A percentile compares a stretch with the other conserved stretches of the same genome.
Evolutionary conservation across 2,888 invertebrate genomes (phyloP).

Genomic region (Mythimna loreyi): DNA sequence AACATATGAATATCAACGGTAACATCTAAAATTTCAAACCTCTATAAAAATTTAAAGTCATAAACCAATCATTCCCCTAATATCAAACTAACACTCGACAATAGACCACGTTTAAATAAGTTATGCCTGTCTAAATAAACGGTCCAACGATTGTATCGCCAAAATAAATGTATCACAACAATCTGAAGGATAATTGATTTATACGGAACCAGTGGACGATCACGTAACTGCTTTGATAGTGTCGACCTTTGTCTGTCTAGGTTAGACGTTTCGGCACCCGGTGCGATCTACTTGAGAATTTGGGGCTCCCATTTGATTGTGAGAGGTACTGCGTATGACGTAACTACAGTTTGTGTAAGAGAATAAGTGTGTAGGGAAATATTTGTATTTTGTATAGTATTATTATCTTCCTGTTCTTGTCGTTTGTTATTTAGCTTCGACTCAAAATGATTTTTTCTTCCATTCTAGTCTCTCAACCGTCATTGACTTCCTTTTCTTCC

Average conservation of each 20-base stretch:
- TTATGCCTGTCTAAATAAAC: conserved; percentile 52
- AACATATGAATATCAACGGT: not conserved
- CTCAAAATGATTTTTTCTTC: too few species aligned
- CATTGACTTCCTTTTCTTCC: too few species aligned
- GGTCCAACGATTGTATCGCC: conserved; percentile 8
- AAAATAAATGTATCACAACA: conserved; percentile 57
- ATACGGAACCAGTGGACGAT: conserved; percentile 35
- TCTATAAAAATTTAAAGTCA: not conserved
- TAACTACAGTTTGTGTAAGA: not conserved
- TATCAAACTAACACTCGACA: conserved; percentile 19
- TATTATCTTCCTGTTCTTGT: too few species aligned
- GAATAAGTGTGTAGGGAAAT: not conserved
- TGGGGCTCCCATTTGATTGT: not conserved
- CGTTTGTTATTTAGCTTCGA: too few species aligned
- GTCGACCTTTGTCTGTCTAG: conserved; percentile 46
- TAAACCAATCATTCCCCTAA: conserved; percentile 2
- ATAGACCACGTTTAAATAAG: conserved; percentile 46
- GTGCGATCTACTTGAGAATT: conserved; percentile 5
- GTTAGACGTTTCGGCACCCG: conserved; percentile 11
- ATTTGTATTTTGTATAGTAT: not conserved
- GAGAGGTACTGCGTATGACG: not conserved
- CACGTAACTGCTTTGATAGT: conserved; percentile 47
- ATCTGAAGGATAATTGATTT: conserved; percentile 50
- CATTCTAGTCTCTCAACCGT: too few species aligned
- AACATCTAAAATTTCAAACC: not conserved